phyloP scores from a whole-genome alignment of 2,888 invertebrate species.

The Nemoura dubitans region DNA sequence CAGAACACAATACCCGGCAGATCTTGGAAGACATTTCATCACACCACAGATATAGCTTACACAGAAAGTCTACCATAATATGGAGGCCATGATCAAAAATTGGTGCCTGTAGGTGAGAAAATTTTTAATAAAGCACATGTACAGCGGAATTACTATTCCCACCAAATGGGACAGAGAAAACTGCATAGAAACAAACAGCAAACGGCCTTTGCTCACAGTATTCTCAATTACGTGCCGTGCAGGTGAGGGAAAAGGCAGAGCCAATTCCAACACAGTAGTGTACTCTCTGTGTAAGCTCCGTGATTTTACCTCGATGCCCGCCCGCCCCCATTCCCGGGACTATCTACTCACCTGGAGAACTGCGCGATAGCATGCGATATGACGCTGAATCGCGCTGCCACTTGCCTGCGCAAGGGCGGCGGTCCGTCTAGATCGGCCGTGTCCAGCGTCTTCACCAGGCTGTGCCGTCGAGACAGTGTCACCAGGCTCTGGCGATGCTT shows the following conservation, averaged over 20 bases:
- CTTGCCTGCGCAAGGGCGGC: constrained; percentile 67
- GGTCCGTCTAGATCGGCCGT: constrained; percentile 75
- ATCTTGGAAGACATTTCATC: no score
- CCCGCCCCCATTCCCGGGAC: not conserved
- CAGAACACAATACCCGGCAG: no score
- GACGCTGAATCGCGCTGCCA: not conserved
- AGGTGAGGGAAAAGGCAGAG: not conserved
- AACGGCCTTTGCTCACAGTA: not conserved
- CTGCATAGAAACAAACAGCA: no score
- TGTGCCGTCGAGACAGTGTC: constrained; percentile 81
- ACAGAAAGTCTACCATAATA: no score
- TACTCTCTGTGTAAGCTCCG: no score
- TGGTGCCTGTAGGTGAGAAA: no score
- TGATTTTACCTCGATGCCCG: not conserved
- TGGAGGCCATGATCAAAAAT: no score
- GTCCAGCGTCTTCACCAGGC: constrained; percentile 81
- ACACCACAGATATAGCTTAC: no score
- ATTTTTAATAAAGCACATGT: no score
- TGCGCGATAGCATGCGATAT: not conserved
- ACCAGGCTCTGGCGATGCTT: constrained; percentile 88
- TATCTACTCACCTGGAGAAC: not conserved
- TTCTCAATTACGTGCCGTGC: not conserved
- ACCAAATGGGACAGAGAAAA: no score
- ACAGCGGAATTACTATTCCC: no score
- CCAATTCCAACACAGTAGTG: no score